Percentiles rank a stretch among this genome's conserved stretches.
phyloP scores from a whole-genome alignment of 2,797 vertebrate genomes.

The Gadopsis bispinosus region DNA sequence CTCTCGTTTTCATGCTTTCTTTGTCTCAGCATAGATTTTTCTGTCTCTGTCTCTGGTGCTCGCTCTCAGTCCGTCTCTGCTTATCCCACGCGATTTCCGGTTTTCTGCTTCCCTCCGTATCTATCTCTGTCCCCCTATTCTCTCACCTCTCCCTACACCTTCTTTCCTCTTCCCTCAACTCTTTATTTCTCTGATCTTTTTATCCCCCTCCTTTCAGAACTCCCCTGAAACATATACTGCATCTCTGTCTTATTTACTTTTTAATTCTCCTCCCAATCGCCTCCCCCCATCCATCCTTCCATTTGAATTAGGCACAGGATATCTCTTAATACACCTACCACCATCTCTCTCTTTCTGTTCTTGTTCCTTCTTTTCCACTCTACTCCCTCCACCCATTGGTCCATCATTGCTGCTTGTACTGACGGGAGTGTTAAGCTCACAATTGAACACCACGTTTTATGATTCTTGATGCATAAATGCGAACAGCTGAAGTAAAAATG shows the following conservation, averaged over 20 bases:
- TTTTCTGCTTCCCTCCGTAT: neutral
- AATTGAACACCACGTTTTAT: too few species aligned
- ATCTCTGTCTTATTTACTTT: constrained; percentile 1
- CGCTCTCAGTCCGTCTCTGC: neutral
- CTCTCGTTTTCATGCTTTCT: neutral
- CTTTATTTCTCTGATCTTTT: neutral
- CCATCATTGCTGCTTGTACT: neutral
- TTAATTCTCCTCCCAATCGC: neutral
- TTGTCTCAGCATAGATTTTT: neutral
- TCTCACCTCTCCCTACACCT: neutral
- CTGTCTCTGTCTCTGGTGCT: neutral
- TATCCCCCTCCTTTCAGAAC: neutral
- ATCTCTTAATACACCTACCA: neutral
- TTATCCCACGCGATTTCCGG: neutral
- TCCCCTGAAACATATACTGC: neutral
- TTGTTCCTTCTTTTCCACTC: neutral
- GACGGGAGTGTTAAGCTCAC: neutral
- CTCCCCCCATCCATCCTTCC: constrained; percentile 13
- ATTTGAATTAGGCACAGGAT: neutral
- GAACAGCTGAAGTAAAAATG: too few species aligned
- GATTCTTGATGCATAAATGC: too few species aligned
- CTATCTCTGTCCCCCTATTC: neutral
- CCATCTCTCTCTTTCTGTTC: neutral
- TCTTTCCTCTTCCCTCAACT: neutral
- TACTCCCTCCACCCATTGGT: neutral